phyloP scores from a whole-genome alignment of 1,140 invertebrate species.

The Druon quercuslanigerum region DNA sequence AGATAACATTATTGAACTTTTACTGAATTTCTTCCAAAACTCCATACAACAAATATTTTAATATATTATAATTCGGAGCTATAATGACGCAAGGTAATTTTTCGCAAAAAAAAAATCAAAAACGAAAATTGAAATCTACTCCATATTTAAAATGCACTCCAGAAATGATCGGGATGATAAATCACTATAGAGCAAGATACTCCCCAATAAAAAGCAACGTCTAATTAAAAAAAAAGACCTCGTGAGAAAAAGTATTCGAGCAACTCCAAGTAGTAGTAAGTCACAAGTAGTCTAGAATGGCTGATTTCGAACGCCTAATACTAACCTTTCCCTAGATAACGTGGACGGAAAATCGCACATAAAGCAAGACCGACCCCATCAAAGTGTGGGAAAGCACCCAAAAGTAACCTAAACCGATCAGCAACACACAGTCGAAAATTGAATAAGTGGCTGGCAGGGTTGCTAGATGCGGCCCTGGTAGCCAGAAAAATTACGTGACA shows the following conservation, averaged over 20 bases:
- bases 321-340: constrained; percentile 18
- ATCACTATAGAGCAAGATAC: background rate
- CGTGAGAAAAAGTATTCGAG: constrained; percentile 12
- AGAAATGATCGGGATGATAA: background rate
- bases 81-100: no score
- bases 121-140: no score
- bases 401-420: constrained; percentile 17
- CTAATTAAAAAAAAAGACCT: constrained; percentile 22
- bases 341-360: constrained; percentile 12
- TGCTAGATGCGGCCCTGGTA: constrained; percentile 62
- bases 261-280: constrained; percentile 22
- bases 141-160: no score
- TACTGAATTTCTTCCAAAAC: no score
- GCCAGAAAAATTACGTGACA: constrained; percentile 72
- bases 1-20: no score
- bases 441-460: constrained; percentile 45
- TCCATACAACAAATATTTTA: no score
- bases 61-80: no score
- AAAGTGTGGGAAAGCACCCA: constrained; percentile 33
- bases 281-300: constrained; percentile 28
- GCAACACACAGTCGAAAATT: background rate
- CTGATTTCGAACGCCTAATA: constrained; percentile 14
- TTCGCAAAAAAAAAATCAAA: no score
- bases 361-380: constrained; percentile 30
- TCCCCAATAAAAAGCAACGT: background rate